These are phyloP conservation scores for Enteromius mattozi DNA, from an alignment of 2,797 vertebrate genomes.

Conservation along the genomic window DNA sequence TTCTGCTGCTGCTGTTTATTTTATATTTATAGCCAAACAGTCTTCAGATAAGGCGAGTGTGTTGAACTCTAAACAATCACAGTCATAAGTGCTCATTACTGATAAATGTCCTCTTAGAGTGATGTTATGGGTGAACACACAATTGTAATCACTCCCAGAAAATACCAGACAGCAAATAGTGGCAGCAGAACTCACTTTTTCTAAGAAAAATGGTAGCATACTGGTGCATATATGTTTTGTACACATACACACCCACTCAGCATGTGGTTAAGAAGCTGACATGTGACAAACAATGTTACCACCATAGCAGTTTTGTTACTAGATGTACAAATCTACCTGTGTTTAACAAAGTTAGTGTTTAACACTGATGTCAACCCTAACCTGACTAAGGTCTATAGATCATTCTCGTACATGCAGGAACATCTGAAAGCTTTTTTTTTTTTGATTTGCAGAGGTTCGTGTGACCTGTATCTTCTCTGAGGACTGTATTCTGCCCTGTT, in stretches of 20 bases:
- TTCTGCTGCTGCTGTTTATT: neutral
- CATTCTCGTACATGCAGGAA: neutral
- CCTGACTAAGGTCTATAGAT: neutral
- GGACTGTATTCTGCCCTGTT: slow-evolving; percentile 63
- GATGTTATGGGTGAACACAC: slow-evolving; percentile 21
- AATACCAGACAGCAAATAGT: neutral
- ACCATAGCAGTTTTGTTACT: neutral
- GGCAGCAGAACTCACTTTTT: neutral
- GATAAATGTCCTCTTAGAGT: slow-evolving; percentile 12
- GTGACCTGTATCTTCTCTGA: slow-evolving; percentile 58
- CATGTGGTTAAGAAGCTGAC: slow-evolving; percentile 4
- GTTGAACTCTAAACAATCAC: slow-evolving; percentile 36
- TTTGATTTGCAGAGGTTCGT: slow-evolving; percentile 51
- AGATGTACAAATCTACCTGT: neutral
- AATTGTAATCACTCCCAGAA: slow-evolving; percentile 3
- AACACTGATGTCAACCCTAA: neutral
- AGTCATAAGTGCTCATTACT: slow-evolving; percentile 21
- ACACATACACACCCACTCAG: neutral
- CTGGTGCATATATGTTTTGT: neutral
- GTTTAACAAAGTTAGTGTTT: neutral
- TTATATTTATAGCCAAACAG: slow-evolving; percentile 40
- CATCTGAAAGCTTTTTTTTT: neutral
- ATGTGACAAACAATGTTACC: neutral
- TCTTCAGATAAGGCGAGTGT: slow-evolving; percentile 19
- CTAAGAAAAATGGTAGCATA: neutral